Conservation (phyloP, 1,140 invertebrate genomes). For the Brachionus rubens region DNA sequence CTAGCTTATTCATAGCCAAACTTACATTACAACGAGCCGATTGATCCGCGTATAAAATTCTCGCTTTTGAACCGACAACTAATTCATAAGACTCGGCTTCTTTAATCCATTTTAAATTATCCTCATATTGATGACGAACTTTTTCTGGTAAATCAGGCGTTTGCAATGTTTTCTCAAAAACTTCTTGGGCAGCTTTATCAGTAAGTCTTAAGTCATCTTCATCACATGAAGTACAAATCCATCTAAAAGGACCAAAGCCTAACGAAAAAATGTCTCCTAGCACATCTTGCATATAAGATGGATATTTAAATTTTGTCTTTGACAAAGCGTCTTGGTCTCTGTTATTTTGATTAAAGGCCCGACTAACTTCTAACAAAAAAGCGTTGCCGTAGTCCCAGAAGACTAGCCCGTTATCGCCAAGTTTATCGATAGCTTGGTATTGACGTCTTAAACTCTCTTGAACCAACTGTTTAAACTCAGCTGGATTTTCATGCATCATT, state of each 20-base stretch:
- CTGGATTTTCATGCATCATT: conserved; percentile 64
- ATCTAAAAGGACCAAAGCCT: conserved; percentile 72
- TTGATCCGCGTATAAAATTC: conserved; percentile 68
- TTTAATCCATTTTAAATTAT: conserved; percentile 68
- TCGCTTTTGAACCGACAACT: conserved; percentile 68
- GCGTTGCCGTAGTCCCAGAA: conserved; percentile 74
- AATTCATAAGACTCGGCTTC: conserved; percentile 66
- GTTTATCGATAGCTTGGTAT: conserved; percentile 66
- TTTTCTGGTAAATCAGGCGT: conserved; percentile 51
- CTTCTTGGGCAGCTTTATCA: conserved; percentile 64
- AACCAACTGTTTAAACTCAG: conserved; percentile 64
- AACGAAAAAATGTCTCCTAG: conserved; percentile 73
- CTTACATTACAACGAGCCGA: conserved; percentile 61
- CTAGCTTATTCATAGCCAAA: conserved; percentile 19
- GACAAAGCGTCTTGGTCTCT: background rate
- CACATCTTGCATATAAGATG: conserved; percentile 71
- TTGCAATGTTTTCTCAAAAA: conserved; percentile 62
- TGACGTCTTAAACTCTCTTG: conserved; percentile 67
- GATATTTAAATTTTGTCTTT: conserved; percentile 65
- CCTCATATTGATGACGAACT: conserved; percentile 64
- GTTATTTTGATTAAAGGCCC: conserved; percentile 62
- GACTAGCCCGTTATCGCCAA: conserved; percentile 64
- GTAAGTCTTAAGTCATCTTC: conserved; percentile 64
- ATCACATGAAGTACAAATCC: conserved; percentile 68
- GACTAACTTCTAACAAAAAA: conserved; percentile 67